Evolutionary conservation across 2,888 invertebrate species (phyloP).

Genomic region (Netelia inedita): DNA sequence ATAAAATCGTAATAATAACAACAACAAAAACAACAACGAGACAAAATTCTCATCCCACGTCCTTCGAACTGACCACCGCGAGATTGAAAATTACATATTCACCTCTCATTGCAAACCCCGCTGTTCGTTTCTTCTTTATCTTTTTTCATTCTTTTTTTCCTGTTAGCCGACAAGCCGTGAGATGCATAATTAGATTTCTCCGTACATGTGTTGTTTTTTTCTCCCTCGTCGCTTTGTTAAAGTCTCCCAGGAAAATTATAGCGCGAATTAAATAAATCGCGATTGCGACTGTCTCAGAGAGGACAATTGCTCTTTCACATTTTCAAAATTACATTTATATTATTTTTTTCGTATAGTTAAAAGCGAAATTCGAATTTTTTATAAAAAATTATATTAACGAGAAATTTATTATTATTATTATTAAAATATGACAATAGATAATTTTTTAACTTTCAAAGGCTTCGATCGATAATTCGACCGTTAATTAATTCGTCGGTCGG

Average conservation of each 20-base stretch:
- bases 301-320: no score
- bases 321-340: no score
- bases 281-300: neutral
- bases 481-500: neutral
- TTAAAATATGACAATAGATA: neutral
- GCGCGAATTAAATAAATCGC: neutral
- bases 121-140: neutral
- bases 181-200: slow-evolving; percentile 4
- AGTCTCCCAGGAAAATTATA: neutral
- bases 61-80: slow-evolving; percentile 39
- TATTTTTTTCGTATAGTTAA: no score
- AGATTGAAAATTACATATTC: slow-evolving; percentile 40
- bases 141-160: neutral
- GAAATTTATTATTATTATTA: no score
- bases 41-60: slow-evolving; percentile 1
- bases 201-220: slow-evolving; percentile 4
- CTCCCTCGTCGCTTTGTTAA: neutral
- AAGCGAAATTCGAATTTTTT: no score
- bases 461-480: neutral
- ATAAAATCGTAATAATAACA: no score
- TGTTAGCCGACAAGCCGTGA: slow-evolving; percentile 39
- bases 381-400: no score
- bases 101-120: slow-evolving; percentile 21
- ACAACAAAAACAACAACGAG: slow-evolving; percentile 3
- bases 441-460: neutral